Evolutionary conservation across 2,888 invertebrate genomes (phyloP).

Genomic region (Ophonus ardosiacus): DNA sequence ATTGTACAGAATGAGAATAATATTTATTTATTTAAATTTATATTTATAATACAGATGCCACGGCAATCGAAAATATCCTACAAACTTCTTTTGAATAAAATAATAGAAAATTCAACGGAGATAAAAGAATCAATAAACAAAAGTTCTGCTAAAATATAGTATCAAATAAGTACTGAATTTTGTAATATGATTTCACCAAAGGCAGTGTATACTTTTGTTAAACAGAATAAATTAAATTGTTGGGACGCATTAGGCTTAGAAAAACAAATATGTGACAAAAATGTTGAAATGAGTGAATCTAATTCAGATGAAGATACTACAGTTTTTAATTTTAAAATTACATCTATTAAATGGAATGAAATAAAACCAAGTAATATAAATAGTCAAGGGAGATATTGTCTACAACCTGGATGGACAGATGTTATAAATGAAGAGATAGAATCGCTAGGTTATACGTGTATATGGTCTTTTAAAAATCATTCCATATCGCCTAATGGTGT

Average conservation of each 20-base stretch:
- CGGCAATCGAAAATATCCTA: background rate
- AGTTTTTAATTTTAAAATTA: background rate
- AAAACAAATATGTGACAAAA: background rate
- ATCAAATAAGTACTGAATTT: background rate
- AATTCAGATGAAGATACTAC: background rate
- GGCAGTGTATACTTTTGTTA: constrained; percentile 10
- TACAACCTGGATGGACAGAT: constrained; percentile 18
- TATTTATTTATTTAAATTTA: background rate
- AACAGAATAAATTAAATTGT: background rate
- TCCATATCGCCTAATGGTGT: background rate
- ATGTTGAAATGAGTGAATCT: constrained; percentile 1
- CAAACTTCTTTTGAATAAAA: background rate
- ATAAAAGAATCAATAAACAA: background rate
- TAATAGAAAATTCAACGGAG: background rate
- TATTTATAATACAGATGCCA: background rate
- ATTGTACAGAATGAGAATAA: too few relatives aligned
- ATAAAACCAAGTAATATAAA: background rate
- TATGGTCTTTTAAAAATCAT: constrained; percentile 16
- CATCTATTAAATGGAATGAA: background rate
- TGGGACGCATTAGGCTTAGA: background rate
- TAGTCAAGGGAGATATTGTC: background rate
- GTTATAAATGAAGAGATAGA: background rate
- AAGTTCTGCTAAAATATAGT: background rate
- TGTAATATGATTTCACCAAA: background rate
- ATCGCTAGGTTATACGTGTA: background rate